Evolutionary conservation across 1,140 invertebrate species (phyloP).

Genomic region (Macrotrachela quadricornifera): DNA sequence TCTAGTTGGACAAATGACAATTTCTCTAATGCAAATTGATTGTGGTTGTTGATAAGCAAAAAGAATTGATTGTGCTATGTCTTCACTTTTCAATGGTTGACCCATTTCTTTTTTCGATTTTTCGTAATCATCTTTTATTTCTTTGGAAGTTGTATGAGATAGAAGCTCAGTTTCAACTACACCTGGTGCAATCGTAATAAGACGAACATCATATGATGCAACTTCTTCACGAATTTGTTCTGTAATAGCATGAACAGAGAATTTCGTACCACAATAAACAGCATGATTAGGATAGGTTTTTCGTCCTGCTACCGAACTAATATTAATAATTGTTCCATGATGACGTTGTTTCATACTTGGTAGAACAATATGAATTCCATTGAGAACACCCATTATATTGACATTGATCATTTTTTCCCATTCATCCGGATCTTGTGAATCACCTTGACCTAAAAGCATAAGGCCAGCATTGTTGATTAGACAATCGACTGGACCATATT

Average conservation of each 20-base stretch:
- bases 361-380: constrained; percentile 29
- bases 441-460: constrained; percentile 31
- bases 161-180: constrained; percentile 30
- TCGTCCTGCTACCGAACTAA: constrained; percentile 31
- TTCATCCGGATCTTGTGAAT: constrained; percentile 26
- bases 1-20: too few species aligned
- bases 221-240: constrained; percentile 29
- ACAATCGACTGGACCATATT: constrained; percentile 30
- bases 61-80: constrained; percentile 27
- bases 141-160: constrained; percentile 22
- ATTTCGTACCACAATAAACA: constrained; percentile 33
- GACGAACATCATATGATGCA: constrained; percentile 19
- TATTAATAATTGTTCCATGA: constrained; percentile 31
- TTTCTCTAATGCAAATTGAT: constrained; percentile 30
- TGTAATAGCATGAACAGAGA: constrained; percentile 31
- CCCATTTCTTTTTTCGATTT: constrained; percentile 8
- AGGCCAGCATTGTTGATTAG: constrained; percentile 31
- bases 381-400: constrained; percentile 27
- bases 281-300: constrained; percentile 30
- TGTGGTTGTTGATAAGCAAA: constrained; percentile 26
- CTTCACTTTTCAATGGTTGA: constrained; percentile 25
- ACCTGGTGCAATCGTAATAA: constrained; percentile 33
- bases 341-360: constrained; percentile 26
- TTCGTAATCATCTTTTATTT: constrained; percentile 15
- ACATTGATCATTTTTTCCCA: constrained; percentile 30